Evolutionary conservation across 2,797 vertebrate species (phyloP).

Genomic region (Sebastes kiyomatsui): DNA sequence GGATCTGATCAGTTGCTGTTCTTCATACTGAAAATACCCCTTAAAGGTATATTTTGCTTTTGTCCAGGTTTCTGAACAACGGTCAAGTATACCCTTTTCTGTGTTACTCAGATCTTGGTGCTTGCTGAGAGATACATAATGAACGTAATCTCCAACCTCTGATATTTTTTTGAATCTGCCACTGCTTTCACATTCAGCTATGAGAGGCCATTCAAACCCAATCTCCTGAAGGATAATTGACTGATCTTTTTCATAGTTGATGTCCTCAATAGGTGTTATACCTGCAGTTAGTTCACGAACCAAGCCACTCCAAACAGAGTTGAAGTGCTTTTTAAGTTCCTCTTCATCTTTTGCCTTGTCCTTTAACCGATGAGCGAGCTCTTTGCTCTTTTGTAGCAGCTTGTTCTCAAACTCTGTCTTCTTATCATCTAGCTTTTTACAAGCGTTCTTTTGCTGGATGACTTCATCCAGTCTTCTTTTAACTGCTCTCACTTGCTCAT

Average conservation of each 20-base stretch:
- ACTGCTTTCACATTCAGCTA: not conserved
- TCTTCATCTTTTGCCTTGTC: not conserved
- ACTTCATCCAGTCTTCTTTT: conserved; percentile 45
- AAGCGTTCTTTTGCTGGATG: conserved; percentile 29
- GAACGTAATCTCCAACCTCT: not conserved
- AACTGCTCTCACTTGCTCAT: not conserved
- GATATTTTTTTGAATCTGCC: not conserved
- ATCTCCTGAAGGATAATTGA: rapidly evolving
- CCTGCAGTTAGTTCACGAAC: not conserved
- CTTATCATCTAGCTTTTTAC: conserved; percentile 21
- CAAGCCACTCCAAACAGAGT: not conserved
- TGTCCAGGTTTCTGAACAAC: not conserved
- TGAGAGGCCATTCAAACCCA: not conserved
- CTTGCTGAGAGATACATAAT: not conserved
- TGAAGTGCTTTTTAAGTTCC: not conserved
- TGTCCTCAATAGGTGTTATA: not conserved
- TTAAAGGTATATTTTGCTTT: too few species aligned
- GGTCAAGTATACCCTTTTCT: rapidly evolving
- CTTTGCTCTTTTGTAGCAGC: conserved; percentile 19
- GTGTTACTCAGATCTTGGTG: not conserved
- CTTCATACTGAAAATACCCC: too few species aligned
- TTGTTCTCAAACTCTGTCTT: conserved; percentile 23
- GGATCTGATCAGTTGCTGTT: too few species aligned
- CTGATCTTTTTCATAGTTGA: not conserved
- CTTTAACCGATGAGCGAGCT: conserved; percentile 28